Evolutionary conservation across 2,888 invertebrate species (phyloP), one percentile per base, ranked within the genome.

Genomic region (Colostygia pectinataria): DNA sequence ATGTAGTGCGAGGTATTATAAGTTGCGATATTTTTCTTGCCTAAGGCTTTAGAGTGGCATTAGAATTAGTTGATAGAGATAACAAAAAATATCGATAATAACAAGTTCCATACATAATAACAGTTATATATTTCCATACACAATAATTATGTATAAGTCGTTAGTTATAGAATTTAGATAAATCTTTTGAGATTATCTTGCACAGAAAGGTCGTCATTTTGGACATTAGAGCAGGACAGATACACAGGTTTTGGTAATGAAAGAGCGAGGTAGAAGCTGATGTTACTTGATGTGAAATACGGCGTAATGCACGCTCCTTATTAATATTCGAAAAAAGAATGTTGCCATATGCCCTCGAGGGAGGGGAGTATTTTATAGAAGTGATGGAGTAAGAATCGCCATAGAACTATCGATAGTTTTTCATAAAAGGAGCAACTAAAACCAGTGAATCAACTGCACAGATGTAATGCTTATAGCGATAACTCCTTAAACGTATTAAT

Each of bases 261-360:
- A 44, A 10, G 66, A 81, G 51, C 37, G 65, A 55, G 77, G 79
- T 2, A 55, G 52, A 70, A 66, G 66, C 69, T 76, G 74, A 82
- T 79, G 75, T 84, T 80, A 73, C 80, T 74, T 73, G 76, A 80
- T 80, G 84, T 86, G 83, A 87, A 83, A 85, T 86, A 86, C 86
- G 80, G 83, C 80, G 83, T 87, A 87, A 84, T 83, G 83, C 82
- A 79, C 79, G 79, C 81, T 83, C 75, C 83, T 85, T 87, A 85
- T 86, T 87, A 87, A 87, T 85, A 87, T 87, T 85, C 83, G 74
- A 85, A 86, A 87, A 86, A 87, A 87, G 81, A 87, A 87, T 86
- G 80, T 82, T 82, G 76, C 85, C 80, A 82, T 80, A 72, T 75
- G 79, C 80, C 86, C 80, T 69, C 63, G 61, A 82, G 86, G 71